Evolutionary conservation across 2,888 invertebrate genomes (phyloP), one percentile per base, ranked within the genome.

Genomic region (Trichopria drosophilae): DNA sequence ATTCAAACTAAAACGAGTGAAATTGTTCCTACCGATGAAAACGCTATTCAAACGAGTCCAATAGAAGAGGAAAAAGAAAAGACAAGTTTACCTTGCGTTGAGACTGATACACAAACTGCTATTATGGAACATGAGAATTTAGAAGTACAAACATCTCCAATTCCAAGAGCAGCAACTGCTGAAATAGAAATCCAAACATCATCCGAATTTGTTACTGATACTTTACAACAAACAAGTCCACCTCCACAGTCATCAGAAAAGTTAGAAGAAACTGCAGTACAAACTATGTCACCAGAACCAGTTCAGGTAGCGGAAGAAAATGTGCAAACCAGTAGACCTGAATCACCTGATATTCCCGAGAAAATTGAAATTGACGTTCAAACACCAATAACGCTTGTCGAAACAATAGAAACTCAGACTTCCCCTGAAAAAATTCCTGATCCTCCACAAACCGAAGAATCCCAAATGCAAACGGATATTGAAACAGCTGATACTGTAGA

Each of bases 161-260:
- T 59, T n/a, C 59, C 66, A 44, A 26, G 58, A 49, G 18, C 58
- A 60, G 24, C 10, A 24, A 48, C 76, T 77, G 3, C 77, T 75
- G 80, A 81, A 59, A 80, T 77, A 49, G 80, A 77, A 58, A 78
- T 79, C 32, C 82, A 82, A 63, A 82, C 81, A 13, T 69, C 76
- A 13, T 73, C 78, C 39, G 65, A 71, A 24, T 53, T 53, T 16
- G 51, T 62, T 29, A 35, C 53, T 39, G 57, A 67, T 58, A 53
- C 59, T 6, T 74, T 71, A 36, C 72, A 72, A 51, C 75, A 76
- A 53, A 75, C 74, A 1, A 64, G 71, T 2, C 68, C 71, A 4
- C 59, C 72, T 16, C 66, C 69, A 32, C 58, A 60, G 59, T 53
- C 69, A 2, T 65, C 68, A 59, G 63, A 68, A 42, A 69, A 76